A percentile compares a stretch with the other conserved stretches of the same genome.
phyloP scores from a whole-genome alignment of 2,113 vertebrate species.

The Mohoua ochrocephala region DNA sequence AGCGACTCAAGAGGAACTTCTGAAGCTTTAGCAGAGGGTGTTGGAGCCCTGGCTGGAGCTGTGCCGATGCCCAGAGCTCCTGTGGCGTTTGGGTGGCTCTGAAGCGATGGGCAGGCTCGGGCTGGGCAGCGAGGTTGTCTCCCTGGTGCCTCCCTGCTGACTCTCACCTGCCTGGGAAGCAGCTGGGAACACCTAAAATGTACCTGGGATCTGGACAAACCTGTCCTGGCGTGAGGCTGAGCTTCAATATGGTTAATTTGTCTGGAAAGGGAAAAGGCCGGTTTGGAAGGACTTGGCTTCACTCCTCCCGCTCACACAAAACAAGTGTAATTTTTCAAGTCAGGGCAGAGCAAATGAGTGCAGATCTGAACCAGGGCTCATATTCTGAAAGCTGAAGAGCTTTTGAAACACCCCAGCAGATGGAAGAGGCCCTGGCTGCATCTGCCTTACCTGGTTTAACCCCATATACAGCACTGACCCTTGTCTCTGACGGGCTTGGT shows the following conservation, averaged over 20 bases:
- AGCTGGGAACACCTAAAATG: not conserved
- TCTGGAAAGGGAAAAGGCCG: not conserved
- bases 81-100: not conserved
- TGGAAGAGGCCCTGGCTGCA: not conserved
- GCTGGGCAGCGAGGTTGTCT: not conserved
- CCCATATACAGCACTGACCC: not conserved
- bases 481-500: not conserved
- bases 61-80: not conserved
- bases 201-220: not conserved
- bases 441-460: not conserved
- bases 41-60: not conserved
- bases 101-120: fast-evolving
- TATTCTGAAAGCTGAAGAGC: not conserved
- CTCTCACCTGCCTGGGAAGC: not conserved
- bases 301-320: not conserved
- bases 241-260: not conserved
- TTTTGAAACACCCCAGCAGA: not conserved
- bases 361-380: not conserved
- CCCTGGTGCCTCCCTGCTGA: not conserved
- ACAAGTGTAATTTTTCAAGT: not conserved
- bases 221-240: not conserved
- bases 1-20: not conserved
- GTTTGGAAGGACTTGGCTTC: not conserved
- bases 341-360: not conserved
- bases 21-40: not conserved